Base-by-base conservation (phyloP, 2,113 vertebrate species). In the Hiodon alosoides region DNA sequence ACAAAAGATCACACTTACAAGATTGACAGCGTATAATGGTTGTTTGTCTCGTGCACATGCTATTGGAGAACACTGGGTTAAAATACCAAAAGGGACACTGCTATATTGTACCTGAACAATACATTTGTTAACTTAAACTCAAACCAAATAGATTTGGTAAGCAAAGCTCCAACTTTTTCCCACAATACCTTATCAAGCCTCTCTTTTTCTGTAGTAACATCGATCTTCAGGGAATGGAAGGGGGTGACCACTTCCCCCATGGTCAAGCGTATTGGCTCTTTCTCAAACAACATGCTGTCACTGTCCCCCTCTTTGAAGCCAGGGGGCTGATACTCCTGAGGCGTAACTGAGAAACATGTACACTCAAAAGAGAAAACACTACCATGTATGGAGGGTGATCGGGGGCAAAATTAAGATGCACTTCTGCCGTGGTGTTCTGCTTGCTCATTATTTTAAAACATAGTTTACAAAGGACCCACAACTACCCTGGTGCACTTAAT, bases 221-320 rank as follows among this genome's bases (percentile, higher is more conserved):
- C 93, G 53, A 98, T 73, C 88, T 90, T 95, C 76, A 99, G 78
- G 52, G 86, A 84, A 10, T 99, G 97, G 72, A 95, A 99, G 57
- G 95, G 94, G 0, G 96, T 98, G 59, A 89, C 88, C 70, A 98
- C 93, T 60, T 95, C 93, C 0, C 96, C 97, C 86, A 99, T 88
- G 7, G 90, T 93, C 72, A 99, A 89, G 68, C 88, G 87, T 54
- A 95, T 85, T 0, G 95, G 94, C 55, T 96, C 92, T 51, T 89
- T 92, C 46, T 91, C 91, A 79, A 98, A 99, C 71, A 91, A 75
- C 79, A 96, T 81, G 59, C 81, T 86, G 73, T 86, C 85, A 0
- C 85, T 86, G 3, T 88, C 86, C 0, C 93, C 92, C 74, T 95
- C 94, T 83, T 88, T 96, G 81, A 99, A 99, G 13, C 96, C 95